Evolutionary conservation across 2,797 vertebrate species (phyloP).

Genomic region (Nothura maculosa): DNA sequence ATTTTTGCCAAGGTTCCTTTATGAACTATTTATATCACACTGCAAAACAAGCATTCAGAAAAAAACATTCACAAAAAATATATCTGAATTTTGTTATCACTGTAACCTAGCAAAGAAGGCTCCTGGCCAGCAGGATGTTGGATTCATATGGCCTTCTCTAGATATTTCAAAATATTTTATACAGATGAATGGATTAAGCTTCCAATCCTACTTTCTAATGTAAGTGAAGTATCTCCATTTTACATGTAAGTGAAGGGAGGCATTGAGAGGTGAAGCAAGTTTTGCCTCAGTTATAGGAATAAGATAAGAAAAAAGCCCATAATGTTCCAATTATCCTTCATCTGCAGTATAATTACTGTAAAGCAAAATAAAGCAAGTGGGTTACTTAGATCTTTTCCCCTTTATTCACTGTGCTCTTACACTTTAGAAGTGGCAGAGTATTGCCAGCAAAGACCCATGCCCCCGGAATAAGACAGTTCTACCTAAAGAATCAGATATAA

Average conservation of each 20-base stretch:
- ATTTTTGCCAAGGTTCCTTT: not conserved
- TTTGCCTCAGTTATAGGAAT: not conserved
- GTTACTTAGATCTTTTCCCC: not conserved
- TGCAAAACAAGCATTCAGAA: not conserved
- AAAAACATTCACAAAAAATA: not conserved
- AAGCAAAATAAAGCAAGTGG: not conserved
- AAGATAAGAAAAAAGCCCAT: not conserved
- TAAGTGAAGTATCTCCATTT: not conserved
- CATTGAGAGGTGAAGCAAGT: not conserved
- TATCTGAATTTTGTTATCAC: not conserved
- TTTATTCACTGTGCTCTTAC: not conserved
- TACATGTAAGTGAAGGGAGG: not conserved
- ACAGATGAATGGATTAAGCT: not conserved
- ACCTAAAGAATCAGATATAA: not conserved
- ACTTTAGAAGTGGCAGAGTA: not conserved
- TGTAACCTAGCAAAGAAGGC: not conserved
- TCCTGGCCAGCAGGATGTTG: not conserved
- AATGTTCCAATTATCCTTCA: not conserved
- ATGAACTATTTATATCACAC: not conserved
- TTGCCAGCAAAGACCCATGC: not conserved
- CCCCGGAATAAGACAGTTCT: slow-evolving; percentile 9
- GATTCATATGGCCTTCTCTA: not conserved
- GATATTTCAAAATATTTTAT: not conserved
- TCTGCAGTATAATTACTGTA: not conserved
- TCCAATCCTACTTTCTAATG: not conserved